Evolutionary conservation across 2,797 vertebrate species (phyloP).

Genomic region (Acipenser transmontanus): DNA sequence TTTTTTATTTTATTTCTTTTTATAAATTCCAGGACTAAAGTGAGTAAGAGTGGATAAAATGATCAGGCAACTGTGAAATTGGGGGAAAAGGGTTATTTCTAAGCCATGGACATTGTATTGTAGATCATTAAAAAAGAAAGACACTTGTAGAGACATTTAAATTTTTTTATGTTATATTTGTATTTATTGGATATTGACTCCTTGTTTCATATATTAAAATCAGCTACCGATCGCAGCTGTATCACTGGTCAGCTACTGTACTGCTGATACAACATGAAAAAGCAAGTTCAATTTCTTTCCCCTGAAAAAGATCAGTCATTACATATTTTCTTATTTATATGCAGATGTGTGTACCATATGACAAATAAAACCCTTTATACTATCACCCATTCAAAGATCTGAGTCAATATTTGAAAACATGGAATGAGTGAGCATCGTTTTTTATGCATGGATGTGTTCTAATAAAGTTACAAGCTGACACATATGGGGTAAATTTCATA

Average conservation of each 20-base stretch:
- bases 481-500: too few relatives aligned
- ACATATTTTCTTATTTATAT: constrained; percentile 56
- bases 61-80: too few relatives aligned
- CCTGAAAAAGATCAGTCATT: constrained; percentile 38
- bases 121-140: constrained; percentile 41
- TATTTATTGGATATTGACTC: constrained; percentile 69
- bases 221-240: constrained; percentile 29
- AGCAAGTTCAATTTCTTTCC: constrained; percentile 27
- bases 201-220: constrained; percentile 21
- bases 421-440: too few relatives aligned
- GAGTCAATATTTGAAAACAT: too few relatives aligned
- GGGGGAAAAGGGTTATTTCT: constrained; percentile 25
- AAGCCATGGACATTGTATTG: constrained; percentile 37
- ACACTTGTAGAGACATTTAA: constrained; percentile 30
- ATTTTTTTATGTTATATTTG: constrained; percentile 30
- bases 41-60: too few relatives aligned
- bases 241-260: constrained; percentile 17
- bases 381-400: constrained; percentile 5
- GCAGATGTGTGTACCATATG: constrained; percentile 34
- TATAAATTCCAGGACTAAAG: too few relatives aligned
- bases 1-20: too few relatives aligned
- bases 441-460: too few relatives aligned
- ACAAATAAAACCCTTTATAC: constrained; percentile 47
- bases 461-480: too few relatives aligned
- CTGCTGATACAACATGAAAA: too few relatives aligned